Evolutionary conservation across 92 coral and sea anemone genomes (phyloP), one percentile per base, ranked within the genome.

Genomic region (Zoanthus sansibaricus): DNA sequence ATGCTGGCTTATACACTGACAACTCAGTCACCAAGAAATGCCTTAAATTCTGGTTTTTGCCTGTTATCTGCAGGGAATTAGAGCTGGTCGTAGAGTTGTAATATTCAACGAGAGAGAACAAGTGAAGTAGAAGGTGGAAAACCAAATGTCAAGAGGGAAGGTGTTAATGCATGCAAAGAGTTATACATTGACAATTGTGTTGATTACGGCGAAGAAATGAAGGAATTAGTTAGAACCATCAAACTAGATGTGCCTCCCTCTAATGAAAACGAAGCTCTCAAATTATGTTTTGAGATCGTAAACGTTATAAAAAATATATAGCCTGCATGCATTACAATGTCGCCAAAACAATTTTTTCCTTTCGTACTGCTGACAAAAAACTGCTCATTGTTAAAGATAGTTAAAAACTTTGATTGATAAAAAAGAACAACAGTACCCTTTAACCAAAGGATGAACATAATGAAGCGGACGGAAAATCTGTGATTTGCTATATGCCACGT

Each of bases 11-110:
- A 13, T 91, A 49, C 52, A 8, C 20, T 6, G 77, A 83, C 58
- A 30, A 55, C 4, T 33, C 56, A 2, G 15, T 82, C 20, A 77
- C 55, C 42, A 74, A 18, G 37, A 91, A 90, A 12, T 87, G 88
- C 51, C 31, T 90, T 30, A 79, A 58, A 33, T 90, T 91, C 76
- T 90, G 93, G 55, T 90, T 90, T 67, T 54, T 90, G 90, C 69
- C 64, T 56, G 13, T 89, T 10, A 20, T 74, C 46, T 70, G 78
- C 61, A 71, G 42, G 47, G 87, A 83, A 45, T 71, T 84, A 64
- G 51, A 48, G 49, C 79, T 84, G 7, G 69, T 52, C 18, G 87
- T 78, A 46, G 87, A 72, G 52, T 71, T 84, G 16, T 67, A 84
- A 78, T 20, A 84, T 84, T 51, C 78, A 51, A 71, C 55, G 79